Evolutionary conservation across 2,113 vertebrate genomes (phyloP).

Genomic region (Oophaga pumilio): DNA sequence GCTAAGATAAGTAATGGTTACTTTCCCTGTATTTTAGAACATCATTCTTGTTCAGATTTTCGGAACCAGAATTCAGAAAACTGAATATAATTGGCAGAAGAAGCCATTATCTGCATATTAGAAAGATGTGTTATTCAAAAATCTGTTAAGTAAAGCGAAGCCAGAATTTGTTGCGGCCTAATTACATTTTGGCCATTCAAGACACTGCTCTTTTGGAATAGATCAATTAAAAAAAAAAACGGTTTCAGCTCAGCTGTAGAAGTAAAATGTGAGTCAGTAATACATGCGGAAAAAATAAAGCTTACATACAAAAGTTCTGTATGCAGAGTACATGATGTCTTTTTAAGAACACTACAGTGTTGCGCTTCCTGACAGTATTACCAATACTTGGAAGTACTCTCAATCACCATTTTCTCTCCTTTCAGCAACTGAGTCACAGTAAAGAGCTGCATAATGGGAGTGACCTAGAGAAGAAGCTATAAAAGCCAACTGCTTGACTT

Average conservation of each 20-base stretch:
- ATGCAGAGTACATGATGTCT: neutral
- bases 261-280: neutral
- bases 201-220: neutral
- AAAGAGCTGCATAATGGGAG: no score
- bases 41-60: neutral
- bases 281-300: neutral
- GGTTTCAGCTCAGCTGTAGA: neutral
- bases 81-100: neutral
- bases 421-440: no score
- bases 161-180: neutral
- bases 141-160: neutral
- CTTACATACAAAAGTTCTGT: neutral
- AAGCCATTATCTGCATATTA: neutral
- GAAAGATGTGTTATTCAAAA: neutral
- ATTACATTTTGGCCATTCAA: neutral
- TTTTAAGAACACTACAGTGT: neutral
- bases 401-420: no score
- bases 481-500: no score
- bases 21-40: neutral
- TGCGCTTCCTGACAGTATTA: no score
- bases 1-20: neutral
- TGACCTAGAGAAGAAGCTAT: no score
- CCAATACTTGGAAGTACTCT: no score
- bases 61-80: neutral
- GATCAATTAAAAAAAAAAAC: neutral